A percentile compares a stretch with the other conserved stretches of the same genome.
phyloP scores from a whole-genome alignment of 2,113 vertebrate genomes.

The Triplophysa tibetana region DNA sequence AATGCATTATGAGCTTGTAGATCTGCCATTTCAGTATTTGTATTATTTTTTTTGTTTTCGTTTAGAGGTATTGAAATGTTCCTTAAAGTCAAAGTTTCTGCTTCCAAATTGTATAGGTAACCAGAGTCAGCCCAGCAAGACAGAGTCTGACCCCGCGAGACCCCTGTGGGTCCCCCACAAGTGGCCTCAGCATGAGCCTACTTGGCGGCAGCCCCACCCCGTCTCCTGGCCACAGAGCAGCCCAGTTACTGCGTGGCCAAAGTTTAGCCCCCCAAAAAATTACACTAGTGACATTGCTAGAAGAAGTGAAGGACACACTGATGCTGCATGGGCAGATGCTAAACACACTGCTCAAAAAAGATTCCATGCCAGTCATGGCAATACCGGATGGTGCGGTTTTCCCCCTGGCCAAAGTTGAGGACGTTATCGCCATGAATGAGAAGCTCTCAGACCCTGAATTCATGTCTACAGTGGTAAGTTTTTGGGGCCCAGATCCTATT shows the following conservation, averaged over 20 bases:
- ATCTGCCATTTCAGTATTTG: slow-evolving; percentile 15
- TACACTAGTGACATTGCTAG: neutral
- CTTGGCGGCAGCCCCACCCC: neutral
- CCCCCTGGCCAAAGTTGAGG: slow-evolving; percentile 3
- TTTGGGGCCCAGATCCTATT: neutral
- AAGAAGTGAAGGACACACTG: neutral
- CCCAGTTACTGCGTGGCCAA: slow-evolving; percentile 20
- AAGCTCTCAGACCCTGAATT: neutral
- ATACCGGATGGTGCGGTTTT: neutral
- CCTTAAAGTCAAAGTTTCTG: slow-evolving; percentile 15
- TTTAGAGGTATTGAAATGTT: slow-evolving; percentile 15
- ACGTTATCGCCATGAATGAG: slow-evolving; percentile 6
- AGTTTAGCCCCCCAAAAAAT: slow-evolving; percentile 8
- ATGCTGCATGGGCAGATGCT: slow-evolving; percentile 15
- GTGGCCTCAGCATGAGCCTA: slow-evolving; percentile 10
- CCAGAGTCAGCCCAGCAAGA: neutral
- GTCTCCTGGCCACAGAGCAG: slow-evolving; percentile 6
- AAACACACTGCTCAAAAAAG: slow-evolving; percentile 15
- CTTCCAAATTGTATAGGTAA: slow-evolving; percentile 15
- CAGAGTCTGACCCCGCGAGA: slow-evolving; percentile 7
- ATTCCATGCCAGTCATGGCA: neutral
- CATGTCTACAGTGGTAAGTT: slow-evolving; percentile 3
- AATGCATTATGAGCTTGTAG: slow-evolving; percentile 19
- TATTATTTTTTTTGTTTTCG: slow-evolving; percentile 3
- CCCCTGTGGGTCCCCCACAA: slow-evolving; percentile 13